Base-by-base conservation (phyloP, 2,113 vertebrate species). In the Myiozetetes cayanensis region DNA sequence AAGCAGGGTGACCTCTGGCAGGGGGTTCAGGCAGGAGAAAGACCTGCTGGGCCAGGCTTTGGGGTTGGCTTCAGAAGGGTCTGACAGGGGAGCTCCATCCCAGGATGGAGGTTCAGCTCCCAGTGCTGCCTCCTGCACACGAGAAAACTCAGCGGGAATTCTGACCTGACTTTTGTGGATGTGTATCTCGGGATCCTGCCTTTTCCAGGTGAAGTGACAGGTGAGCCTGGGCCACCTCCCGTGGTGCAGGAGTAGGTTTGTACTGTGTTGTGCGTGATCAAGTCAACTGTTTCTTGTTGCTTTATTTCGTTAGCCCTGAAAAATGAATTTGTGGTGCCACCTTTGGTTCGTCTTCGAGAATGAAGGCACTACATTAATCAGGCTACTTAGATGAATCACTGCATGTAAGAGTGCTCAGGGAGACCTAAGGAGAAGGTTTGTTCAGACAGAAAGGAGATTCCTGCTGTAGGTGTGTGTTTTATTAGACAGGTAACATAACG, bases 321-420 rank as follows among this genome's bases (percentile, higher is more conserved):
- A 93, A 96, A 89, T 94, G 96, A 94, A 86, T 96, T 96, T 85
- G 77, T 92, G 96, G 96, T 87, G 93, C 96, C 96, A 78, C 96
- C 95, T 96, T 93, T 78, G 96, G 96, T 89, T 94, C 96, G 23
- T 88, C 73, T 58, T 78, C 46, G 96, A 95, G 95, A 95, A 94
- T 82, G 93, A 96, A 95, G 78, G 78, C 24, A 22, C 39, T 55
- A 2, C 55, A 71, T 71, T 74, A 55, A 96, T 96, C 96, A 93
- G 96, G 83, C 95, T 90, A 81, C 95, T 96, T 87, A 89, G 80
- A 93, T 75, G 96, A 89, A 72, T 89, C 92, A 68, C 73, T 91
- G 89, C 87, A 17, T 70, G 7, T 24, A 46, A 46, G 67, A 89
- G 33, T 22, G 28, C 49, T 90, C 80, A 39, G 53, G 50, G 68